These are phyloP conservation scores for Cynocephalus volans DNA, from an alignment of 2,113 vertebrate species.

Conservation along the genomic window DNA sequence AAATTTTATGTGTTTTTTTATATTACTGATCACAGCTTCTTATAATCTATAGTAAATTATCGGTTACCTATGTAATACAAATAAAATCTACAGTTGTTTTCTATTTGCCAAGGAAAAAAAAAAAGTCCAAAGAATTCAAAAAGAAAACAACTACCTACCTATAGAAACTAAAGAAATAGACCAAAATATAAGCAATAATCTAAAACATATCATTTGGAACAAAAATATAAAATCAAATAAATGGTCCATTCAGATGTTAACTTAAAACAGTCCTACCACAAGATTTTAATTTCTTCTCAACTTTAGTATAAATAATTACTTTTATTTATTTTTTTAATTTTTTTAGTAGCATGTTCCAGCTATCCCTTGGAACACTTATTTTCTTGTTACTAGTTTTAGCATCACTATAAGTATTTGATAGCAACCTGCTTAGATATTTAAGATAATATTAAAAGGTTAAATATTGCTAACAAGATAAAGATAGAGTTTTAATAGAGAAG, in stretches of 20 bases:
- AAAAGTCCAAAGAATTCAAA: slow-evolving; percentile 23
- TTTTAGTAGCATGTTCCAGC: background rate
- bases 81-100: slow-evolving; percentile 73
- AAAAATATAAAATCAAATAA: slow-evolving; percentile 59
- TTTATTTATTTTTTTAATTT: slow-evolving; percentile 46
- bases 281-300: slow-evolving; percentile 66
- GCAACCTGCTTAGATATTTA: slow-evolving; percentile 86
- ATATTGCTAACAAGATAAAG: slow-evolving; percentile 70
- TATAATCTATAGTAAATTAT: slow-evolving; percentile 73
- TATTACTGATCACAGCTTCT: slow-evolving; percentile 68
- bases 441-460: slow-evolving; percentile 83
- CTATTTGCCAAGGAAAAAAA: slow-evolving; percentile 67
- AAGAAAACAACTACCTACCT: slow-evolving; percentile 53
- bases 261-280: slow-evolving; percentile 61
- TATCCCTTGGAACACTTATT: slow-evolving; percentile 77
- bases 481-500: slow-evolving; percentile 78
- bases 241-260: background rate
- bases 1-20: slow-evolving; percentile 81
- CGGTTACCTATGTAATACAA: slow-evolving; percentile 70
- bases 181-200: slow-evolving; percentile 60
- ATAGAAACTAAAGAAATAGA: slow-evolving; percentile 35
- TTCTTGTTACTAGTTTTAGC: slow-evolving; percentile 81
- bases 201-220: slow-evolving; percentile 65
- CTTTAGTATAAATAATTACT: slow-evolving; percentile 51
- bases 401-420: slow-evolving; percentile 87